These are phyloP conservation scores for Rallus limicola DNA, from an alignment of 2,113 vertebrate species.

Conservation along the genomic window DNA sequence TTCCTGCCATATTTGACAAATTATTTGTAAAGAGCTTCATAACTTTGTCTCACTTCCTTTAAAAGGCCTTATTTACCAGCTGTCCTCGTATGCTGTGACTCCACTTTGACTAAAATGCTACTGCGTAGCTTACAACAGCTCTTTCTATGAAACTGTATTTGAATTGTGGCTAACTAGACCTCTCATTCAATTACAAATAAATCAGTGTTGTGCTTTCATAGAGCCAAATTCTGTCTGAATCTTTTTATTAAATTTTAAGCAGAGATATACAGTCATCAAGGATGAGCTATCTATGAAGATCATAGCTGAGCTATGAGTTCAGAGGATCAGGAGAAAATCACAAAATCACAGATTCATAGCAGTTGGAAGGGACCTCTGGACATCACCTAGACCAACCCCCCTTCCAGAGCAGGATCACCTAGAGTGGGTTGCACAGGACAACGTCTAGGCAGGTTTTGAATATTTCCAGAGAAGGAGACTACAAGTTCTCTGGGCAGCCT, in stretches of 20 bases:
- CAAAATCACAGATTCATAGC: too few relatives aligned
- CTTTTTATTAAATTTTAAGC: neutral
- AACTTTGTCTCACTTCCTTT: neutral
- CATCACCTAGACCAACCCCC: too few relatives aligned
- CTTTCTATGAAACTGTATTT: neutral
- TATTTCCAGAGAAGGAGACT: too few relatives aligned
- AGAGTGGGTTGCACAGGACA: too few relatives aligned
- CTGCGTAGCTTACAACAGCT: neutral
- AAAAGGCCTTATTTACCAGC: neutral
- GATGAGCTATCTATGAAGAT: neutral
- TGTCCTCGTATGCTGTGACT: neutral
- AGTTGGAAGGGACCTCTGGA: too few relatives aligned
- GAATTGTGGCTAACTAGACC: neutral
- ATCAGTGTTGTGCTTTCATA: neutral
- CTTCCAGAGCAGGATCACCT: too few relatives aligned
- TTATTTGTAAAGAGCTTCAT: neutral
- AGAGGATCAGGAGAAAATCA: neutral
- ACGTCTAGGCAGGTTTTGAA: too few relatives aligned
- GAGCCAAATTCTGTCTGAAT: neutral
- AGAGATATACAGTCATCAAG: neutral
- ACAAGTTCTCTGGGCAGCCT: too few relatives aligned
- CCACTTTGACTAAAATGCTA: neutral
- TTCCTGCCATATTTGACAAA: neutral
- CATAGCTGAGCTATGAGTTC: neutral
- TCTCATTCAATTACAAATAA: rapidly evolving